Evolutionary conservation across 2,888 invertebrate species (phyloP), one percentile per base, ranked within the genome.

Genomic region (Clanis bilineata): DNA sequence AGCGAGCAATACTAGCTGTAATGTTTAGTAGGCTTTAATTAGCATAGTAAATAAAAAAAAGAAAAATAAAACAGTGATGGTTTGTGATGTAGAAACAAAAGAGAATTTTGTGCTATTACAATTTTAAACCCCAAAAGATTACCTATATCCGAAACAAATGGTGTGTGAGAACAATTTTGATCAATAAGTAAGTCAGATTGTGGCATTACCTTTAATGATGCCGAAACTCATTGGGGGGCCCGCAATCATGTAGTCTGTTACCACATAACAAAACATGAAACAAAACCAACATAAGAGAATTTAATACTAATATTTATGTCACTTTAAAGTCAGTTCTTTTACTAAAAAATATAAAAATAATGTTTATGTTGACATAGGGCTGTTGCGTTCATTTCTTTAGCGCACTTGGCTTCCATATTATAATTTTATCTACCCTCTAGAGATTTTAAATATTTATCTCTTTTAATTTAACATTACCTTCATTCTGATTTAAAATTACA

Each of bases 181-280:
- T 87, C 73, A 82, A 75, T 74, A 77, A 69, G 71, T 71, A 78
- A n/a, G 77, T 83, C 83, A 82, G 79, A 79, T 84, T 79, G 82
- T 81, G 81, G 88, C 86, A 92, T 95, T 96, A 96, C 96, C 96
- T 96, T 96, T 96, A 93, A 96, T 94, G 93, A 96, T 96, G 95
- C 96, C 95, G 95, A 95, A 96, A 93, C 95, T 95, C 94, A 96
- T 94, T 92, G 95, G 95, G 93, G 94, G 94, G 91, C 95, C 95
- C 93, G 95, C 95, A 93, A 95, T 94, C 95, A 95, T 95, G 92
- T 91, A 92, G 91, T 92, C 92, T 92, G 92, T 92, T 90, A 89
- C 86, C 82, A 92, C 86, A 92, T 87, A 95, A 95, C 95, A 95
- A 94, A 94, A 94, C 94, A 94, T 94, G 94, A 94, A 94, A 94